These are phyloP conservation scores for Teleiodes luculella DNA, from an alignment of 2,888 invertebrate genomes.

Conservation along the genomic window DNA sequence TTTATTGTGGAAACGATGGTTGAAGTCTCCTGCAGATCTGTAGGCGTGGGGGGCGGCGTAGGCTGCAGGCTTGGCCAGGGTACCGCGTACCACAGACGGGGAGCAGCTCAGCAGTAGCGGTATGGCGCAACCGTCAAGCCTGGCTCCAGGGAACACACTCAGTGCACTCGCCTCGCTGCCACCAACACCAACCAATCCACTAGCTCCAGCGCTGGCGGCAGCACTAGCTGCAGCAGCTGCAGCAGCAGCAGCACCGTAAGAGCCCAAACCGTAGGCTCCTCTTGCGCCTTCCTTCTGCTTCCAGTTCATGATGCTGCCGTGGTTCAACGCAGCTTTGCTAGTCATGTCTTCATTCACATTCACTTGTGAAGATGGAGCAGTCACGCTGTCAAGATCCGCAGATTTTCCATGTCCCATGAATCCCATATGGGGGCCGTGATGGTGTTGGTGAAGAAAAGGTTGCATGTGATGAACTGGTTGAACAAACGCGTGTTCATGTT, in stretches of 20 bases:
- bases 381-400: constrained; percentile 37
- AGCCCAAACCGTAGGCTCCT: constrained; percentile 38
- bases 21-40: constrained; percentile 51
- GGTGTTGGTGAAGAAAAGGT: constrained; percentile 2
- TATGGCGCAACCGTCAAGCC: constrained; percentile 58
- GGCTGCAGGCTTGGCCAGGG: constrained; percentile 47
- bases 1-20: constrained; percentile 44
- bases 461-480: not conserved
- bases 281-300: constrained; percentile 35
- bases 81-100: constrained; percentile 61
- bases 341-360: constrained; percentile 42
- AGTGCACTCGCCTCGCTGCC: constrained; percentile 40
- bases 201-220: not conserved
- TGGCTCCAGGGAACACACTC: constrained; percentile 64
- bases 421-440: not conserved
- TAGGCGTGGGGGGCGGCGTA: constrained; percentile 45
- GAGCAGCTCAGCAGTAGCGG: constrained; percentile 67
- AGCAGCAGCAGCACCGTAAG: constrained; percentile 24
- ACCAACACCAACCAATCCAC: not conserved
- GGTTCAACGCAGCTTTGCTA: constrained; percentile 33
- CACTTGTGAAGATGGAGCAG: constrained; percentile 37
- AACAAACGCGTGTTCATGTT: not conserved
- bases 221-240: not conserved
- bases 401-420: constrained; percentile 32
- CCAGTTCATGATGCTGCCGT: constrained; percentile 41